phyloP scores from a whole-genome alignment of 2,888 invertebrate genomes.

The Melangyna quadrimaculata region DNA sequence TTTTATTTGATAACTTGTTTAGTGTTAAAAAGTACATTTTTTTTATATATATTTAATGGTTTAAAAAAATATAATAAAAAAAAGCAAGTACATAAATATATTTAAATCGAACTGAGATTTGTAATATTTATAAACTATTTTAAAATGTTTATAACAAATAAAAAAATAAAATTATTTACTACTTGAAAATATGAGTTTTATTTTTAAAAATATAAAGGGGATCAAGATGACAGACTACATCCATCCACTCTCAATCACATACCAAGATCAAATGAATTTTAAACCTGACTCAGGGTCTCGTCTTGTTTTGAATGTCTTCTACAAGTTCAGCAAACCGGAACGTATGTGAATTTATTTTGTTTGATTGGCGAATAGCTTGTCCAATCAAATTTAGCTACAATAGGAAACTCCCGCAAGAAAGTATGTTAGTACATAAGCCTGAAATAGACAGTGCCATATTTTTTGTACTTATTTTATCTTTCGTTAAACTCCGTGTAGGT shows the following conservation, averaged over 20 bases:
- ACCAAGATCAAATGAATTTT: conserved; percentile 11
- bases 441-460: neutral
- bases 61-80: neutral
- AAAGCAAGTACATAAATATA: conserved; percentile 25
- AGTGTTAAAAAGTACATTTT: conserved; percentile 51
- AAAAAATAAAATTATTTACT: conserved; percentile 59
- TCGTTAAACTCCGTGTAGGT: too few species aligned
- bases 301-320: neutral
- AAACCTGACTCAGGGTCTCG: neutral
- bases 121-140: conserved; percentile 67
- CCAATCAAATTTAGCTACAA: conserved; percentile 28
- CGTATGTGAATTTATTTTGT: neutral
- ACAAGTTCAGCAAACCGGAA: conserved; percentile 41
- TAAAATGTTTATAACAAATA: conserved; percentile 61
- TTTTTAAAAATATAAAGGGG: neutral
- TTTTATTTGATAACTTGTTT: conserved; percentile 40
- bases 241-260: neutral
- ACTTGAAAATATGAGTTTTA: conserved; percentile 16
- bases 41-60: conserved; percentile 44
- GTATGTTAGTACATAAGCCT: neutral
- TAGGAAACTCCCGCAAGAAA: conserved; percentile 1
- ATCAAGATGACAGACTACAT: neutral
- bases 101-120: conserved; percentile 70
- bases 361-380: conserved; percentile 27
- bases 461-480: too few species aligned